Evolutionary conservation across 2,888 invertebrate genomes (phyloP), one percentile per base, ranked within the genome.

Genomic region (Hanleya hanleyi): DNA sequence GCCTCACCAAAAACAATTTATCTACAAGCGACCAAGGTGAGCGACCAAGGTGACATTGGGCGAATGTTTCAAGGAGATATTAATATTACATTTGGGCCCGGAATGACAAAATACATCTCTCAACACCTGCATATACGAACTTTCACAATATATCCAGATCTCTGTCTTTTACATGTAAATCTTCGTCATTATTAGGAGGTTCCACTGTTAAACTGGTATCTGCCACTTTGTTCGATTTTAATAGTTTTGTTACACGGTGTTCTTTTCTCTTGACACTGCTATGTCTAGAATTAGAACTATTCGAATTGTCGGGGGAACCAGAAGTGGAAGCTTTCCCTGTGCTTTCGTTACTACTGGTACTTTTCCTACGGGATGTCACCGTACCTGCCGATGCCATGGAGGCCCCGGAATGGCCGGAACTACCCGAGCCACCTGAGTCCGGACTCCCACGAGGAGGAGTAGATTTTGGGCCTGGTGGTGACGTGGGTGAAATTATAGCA

Each of bases 111-210:
- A 41, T 41, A 41, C 41, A 41, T 41, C 18, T 41, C 41, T 41
- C 41, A 41, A 12, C 9, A 41, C 41, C 18, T 41, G 9, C 41
- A 41, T 12, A 41, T 18, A 71, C 37, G 37, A 51, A 50, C 26
- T 68, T 69, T 84, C 82, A 88, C 72, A 88, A 79, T 65, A 87
- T 87, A 73, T 88, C 88, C 35, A 88, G 73, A 73, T 88, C 88
- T 69, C 84, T 80, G 68, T 88, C 86, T 72, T 85, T 87, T 32
- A 87, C 73, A 37, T 81, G 87, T 62, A 84, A 75, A 35, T 83
- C 73, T 7, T 85, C 84, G 50, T 87, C 87, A 67, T 85, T 81
- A 62, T 73, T 72, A 1, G 80, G 75, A 15, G 64, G 15, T 12
- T 37, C 38, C n/a, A 37, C 38, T 35, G 35, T 64, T 57, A 57